A percentile compares a stretch with the other conserved stretches of the same genome.
These are phyloP conservation scores for Clanis bilineata DNA, from an alignment of 2,888 invertebrate genomes.

Conservation along the genomic window DNA sequence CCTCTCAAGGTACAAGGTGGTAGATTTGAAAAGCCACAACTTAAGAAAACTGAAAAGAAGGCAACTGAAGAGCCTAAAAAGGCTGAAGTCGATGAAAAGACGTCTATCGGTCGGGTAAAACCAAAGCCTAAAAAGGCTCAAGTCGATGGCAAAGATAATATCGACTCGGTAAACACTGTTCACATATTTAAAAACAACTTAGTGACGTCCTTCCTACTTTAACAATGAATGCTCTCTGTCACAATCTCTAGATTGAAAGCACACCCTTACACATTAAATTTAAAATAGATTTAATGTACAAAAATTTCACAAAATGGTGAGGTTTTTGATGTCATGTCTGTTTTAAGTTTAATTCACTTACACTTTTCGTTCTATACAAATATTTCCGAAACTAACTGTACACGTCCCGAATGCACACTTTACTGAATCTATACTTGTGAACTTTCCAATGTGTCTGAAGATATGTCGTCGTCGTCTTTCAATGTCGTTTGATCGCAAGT, in stretches of 20 bases:
- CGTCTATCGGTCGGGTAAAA: constrained; percentile 4
- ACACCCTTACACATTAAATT: constrained; percentile 2
- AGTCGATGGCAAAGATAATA: constrained; percentile 38
- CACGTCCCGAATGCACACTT: constrained; percentile 24
- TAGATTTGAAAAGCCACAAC: constrained; percentile 75
- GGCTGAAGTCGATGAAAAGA: constrained; percentile 42
- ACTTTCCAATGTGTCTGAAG: constrained; percentile 22
- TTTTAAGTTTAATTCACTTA: neutral
- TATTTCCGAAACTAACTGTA: constrained; percentile 21
- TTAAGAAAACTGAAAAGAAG: constrained; percentile 75
- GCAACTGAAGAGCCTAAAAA: constrained; percentile 64
- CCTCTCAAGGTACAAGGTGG: constrained; percentile 72
- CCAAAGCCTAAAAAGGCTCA: constrained; percentile 40
- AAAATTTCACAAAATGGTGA: neutral
- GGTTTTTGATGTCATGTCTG: neutral
- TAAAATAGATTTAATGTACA: neutral
- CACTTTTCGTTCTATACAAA: constrained; percentile 28
- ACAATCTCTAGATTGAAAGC: constrained; percentile 15
- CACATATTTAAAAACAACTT: constrained; percentile 35
- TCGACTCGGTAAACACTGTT: constrained; percentile 63
- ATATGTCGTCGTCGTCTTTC: constrained; percentile 37
- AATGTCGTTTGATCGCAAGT: constrained; percentile 47
- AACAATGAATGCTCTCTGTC: constrained; percentile 15
- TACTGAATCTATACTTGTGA: constrained; percentile 22
- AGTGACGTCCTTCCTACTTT: constrained; percentile 47